Conservation (phyloP, 92 coral and sea anemone genomes). For the Zoanthus solanderi region DNA sequence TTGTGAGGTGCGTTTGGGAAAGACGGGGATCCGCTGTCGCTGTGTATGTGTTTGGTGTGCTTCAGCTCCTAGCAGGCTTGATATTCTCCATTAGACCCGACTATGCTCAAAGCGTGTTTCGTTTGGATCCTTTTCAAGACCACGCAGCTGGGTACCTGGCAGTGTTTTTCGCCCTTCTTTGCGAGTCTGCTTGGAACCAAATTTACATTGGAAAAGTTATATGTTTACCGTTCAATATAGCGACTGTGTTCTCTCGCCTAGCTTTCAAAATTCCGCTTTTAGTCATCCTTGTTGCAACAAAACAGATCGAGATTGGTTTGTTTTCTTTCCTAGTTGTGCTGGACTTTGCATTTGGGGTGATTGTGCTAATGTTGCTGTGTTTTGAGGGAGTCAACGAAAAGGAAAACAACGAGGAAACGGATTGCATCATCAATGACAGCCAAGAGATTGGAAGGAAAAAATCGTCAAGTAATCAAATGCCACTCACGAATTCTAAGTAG, state of each 20-base stretch:
- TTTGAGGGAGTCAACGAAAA: conserved; percentile 32
- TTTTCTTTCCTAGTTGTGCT: conserved; percentile 41
- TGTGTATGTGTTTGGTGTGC: conserved; percentile 49
- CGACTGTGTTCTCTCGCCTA: conserved; percentile 43
- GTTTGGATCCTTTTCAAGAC: conserved; percentile 44
- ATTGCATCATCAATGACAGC: conserved; percentile 29
- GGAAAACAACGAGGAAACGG: conserved; percentile 27
- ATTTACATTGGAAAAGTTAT: conserved; percentile 53
- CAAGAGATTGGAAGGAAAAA: neutral
- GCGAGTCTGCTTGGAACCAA: conserved; percentile 47
- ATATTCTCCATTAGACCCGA: conserved; percentile 45
- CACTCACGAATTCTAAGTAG: neutral
- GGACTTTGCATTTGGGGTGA: conserved; percentile 36
- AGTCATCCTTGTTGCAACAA: conserved; percentile 48
- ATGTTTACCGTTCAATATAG: conserved; percentile 54
- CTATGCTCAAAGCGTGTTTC: conserved; percentile 29
- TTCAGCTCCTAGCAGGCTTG: conserved; percentile 38
- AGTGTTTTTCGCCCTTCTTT: conserved; percentile 31
- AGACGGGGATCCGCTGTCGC: conserved; percentile 47
- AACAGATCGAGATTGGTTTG: conserved; percentile 47
- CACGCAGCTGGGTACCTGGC: conserved; percentile 54
- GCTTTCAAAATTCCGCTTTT: conserved; percentile 46
- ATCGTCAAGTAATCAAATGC: conserved; percentile 1
- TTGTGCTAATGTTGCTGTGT: conserved; percentile 45
- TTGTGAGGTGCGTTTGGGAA: conserved; percentile 42